Percentiles rank a stretch among this genome's conserved stretches.
Conservation (phyloP, 2,113 vertebrate species). For the Asarcornis scutulata region DNA sequence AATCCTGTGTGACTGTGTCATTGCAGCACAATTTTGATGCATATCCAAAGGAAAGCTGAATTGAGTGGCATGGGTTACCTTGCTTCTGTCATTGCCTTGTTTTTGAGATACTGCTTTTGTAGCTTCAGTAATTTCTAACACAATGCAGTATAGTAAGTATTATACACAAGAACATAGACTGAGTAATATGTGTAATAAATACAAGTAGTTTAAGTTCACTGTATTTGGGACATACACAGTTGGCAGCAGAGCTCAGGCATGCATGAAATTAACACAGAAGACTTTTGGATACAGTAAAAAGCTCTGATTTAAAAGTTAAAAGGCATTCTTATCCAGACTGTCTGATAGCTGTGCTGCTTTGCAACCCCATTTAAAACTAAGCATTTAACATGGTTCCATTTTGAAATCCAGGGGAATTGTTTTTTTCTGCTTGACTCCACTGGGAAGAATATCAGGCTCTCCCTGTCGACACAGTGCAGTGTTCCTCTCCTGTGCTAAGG, state of each 20-base stretch:
- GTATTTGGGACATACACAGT: not conserved
- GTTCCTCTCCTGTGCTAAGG: not conserved
- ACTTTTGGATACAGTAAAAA: not conserved
- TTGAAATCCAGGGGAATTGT: not conserved
- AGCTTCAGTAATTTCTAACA: not conserved
- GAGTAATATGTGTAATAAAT: not conserved
- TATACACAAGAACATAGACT: not conserved
- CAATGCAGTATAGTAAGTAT: not conserved
- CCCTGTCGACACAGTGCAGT: not conserved
- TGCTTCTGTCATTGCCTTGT: not conserved
- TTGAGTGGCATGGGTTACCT: not conserved
- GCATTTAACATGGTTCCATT: not conserved
- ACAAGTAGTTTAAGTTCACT: not conserved
- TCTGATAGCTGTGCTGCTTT: not conserved
- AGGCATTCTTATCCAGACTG: not conserved
- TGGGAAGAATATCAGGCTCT: not conserved
- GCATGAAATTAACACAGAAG: not conserved
- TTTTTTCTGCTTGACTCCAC: not conserved
- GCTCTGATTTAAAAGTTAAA: not conserved
- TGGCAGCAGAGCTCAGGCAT: not conserved
- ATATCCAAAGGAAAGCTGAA: not conserved
- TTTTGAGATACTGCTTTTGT: not conserved
- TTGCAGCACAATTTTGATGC: not conserved
- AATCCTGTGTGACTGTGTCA: accelerated
- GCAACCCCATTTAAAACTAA: not conserved